Evolutionary conservation across 35 echinoderm and acorn worm species (phyloP).

Genomic region (Chiridota heheva): DNA sequence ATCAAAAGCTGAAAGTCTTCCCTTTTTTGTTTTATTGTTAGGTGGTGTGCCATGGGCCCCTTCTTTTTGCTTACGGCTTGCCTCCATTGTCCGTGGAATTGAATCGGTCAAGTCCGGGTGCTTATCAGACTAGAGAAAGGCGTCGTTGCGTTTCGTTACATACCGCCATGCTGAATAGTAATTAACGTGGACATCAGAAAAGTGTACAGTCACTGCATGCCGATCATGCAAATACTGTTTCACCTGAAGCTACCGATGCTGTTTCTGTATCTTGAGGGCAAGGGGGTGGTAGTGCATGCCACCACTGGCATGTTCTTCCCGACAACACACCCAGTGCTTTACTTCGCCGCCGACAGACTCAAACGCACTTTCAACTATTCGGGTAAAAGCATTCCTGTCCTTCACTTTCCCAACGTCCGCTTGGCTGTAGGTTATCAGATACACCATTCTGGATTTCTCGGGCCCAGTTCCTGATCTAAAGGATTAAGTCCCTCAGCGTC

Average conservation of each 20-base stretch:
- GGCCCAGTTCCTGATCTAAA: no score
- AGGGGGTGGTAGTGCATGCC: constrained; percentile 57
- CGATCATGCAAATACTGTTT: background rate
- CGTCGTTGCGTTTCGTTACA: constrained; percentile 28
- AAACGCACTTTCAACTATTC: constrained; percentile 14
- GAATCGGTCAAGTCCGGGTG: constrained; percentile 13
- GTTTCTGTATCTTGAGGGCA: constrained; percentile 21
- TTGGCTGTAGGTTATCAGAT: constrained; percentile 59
- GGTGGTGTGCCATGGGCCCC: background rate
- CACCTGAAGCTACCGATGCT: background rate
- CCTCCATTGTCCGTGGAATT: background rate
- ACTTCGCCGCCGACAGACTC: background rate
- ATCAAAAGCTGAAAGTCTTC: constrained; percentile 21
- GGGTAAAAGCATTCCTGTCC: constrained; percentile 10
- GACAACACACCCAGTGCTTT: constrained; percentile 21
- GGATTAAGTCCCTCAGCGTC: no score
- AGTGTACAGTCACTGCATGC: constrained; percentile 27
- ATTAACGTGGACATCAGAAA: constrained; percentile 27
- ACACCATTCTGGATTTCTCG: no score
- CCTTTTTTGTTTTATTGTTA: background rate
- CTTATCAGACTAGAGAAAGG: background rate
- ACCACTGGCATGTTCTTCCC: constrained; percentile 5
- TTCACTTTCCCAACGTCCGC: background rate
- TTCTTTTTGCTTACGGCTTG: background rate
- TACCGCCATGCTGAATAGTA: constrained; percentile 55